Evolutionary conservation across 2,797 vertebrate genomes (phyloP).

Genomic region (Mergus octosetaceus): DNA sequence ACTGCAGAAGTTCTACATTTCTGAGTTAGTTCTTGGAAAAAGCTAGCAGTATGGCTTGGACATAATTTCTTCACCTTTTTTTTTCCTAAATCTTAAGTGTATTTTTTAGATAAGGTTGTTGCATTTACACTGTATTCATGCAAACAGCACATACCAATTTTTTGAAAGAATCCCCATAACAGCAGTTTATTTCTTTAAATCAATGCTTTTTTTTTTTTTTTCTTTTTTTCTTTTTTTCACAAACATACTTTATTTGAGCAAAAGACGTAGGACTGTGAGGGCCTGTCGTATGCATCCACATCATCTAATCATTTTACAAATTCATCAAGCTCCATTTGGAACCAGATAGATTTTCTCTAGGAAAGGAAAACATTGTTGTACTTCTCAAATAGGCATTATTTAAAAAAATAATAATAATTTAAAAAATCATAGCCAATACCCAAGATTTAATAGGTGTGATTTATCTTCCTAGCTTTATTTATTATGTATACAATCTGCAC

Average conservation of each 20-base stretch:
- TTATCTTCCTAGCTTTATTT: not conserved
- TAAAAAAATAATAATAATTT: no score
- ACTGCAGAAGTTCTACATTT: not conserved
- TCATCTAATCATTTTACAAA: not conserved
- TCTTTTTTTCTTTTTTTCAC: not conserved
- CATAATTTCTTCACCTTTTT: not conserved
- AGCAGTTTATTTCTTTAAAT: not conserved
- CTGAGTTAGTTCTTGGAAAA: not conserved
- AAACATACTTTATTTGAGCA: not conserved
- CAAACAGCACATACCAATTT: not conserved
- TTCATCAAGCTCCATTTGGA: not conserved
- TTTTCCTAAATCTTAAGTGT: not conserved
- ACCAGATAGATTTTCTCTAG: not conserved
- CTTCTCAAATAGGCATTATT: not conserved
- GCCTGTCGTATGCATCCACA: not conserved
- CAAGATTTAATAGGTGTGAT: not conserved
- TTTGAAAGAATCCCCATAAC: not conserved
- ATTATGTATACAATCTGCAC: not conserved
- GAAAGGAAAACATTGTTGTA: not conserved
- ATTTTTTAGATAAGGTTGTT: not conserved
- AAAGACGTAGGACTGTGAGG: not conserved
- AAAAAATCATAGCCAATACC: not conserved
- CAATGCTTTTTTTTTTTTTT: not conserved
- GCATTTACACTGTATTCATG: not conserved
- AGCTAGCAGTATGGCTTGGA: not conserved